These are phyloP conservation scores for Siphlonurus alternatus DNA, from an alignment of 2,888 invertebrate genomes.

Conservation along the genomic window DNA sequence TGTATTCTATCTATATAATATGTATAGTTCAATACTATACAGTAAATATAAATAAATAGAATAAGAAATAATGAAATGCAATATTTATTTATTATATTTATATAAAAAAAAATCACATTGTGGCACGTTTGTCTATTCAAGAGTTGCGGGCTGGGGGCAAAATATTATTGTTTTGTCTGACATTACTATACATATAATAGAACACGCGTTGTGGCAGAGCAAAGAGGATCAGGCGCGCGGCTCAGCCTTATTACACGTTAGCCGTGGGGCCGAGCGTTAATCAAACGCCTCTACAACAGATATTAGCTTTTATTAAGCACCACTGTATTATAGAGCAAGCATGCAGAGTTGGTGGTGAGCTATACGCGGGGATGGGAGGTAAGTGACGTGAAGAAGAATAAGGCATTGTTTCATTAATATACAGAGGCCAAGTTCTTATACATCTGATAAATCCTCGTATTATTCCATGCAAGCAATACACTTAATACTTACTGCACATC, in stretches of 20 bases:
- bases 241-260: background rate
- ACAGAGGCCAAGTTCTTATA: background rate
- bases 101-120: too few species aligned
- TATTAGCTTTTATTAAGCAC: background rate
- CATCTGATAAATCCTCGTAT: background rate
- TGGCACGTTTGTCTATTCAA: too few species aligned
- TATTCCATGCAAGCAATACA: background rate
- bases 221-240: background rate
- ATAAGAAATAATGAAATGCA: too few species aligned
- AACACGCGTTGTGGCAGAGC: background rate
- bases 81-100: too few species aligned
- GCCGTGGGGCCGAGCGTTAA: background rate
- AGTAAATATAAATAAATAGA: too few species aligned
- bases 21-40: too few species aligned
- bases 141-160: background rate
- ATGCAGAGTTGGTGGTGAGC: background rate
- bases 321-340: background rate
- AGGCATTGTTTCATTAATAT: background rate
- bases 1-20: too few species aligned
- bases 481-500: background rate
- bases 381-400: background rate
- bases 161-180: background rate
- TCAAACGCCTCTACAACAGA: background rate
- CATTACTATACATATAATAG: too few species aligned
- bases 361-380: background rate